These are phyloP conservation scores for Ranitomeya variabilis DNA, from an alignment of 2,113 vertebrate genomes.

Conservation along the genomic window DNA sequence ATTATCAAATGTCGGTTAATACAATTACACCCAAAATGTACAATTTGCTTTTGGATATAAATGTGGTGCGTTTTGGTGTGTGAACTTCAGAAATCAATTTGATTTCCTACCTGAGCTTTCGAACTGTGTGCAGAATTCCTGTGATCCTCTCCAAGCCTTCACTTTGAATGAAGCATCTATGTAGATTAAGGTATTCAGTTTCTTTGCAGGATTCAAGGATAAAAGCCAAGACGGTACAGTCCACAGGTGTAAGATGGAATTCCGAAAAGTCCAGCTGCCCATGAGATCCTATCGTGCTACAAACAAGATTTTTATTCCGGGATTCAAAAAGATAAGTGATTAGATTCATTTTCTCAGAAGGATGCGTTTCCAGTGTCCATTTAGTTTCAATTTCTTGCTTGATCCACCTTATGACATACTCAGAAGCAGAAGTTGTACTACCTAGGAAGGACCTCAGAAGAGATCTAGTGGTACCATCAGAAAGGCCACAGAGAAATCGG, in stretches of 20 bases:
- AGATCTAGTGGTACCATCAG: conserved; percentile 61
- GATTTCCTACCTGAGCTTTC: conserved; percentile 19
- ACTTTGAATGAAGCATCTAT: conserved; percentile 30
- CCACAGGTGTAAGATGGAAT: conserved; percentile 26
- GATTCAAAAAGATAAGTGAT: conserved; percentile 69
- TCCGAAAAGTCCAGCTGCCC: conserved; percentile 15
- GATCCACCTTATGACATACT: conserved; percentile 9
- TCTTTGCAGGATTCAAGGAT: conserved; percentile 8
- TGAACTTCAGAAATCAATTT: background rate
- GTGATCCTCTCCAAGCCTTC: conserved; percentile 9
- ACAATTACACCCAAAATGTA: too few relatives aligned
- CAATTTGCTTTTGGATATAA: too few relatives aligned
- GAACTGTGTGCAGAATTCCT: conserved; percentile 1
- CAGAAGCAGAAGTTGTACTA: conserved; percentile 42
- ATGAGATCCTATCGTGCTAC: conserved; percentile 51
- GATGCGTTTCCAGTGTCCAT: conserved; percentile 37
- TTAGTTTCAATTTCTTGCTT: conserved; percentile 58
- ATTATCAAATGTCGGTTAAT: background rate
- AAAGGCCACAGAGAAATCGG: conserved; percentile 71
- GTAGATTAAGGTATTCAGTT: background rate
- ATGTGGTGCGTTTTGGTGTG: too few relatives aligned
- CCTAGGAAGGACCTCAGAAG: conserved; percentile 64
- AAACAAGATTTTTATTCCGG: conserved; percentile 66
- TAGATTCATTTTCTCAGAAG: conserved; percentile 46
- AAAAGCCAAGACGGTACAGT: conserved; percentile 65